Evolutionary conservation across 2,797 vertebrate species (phyloP), one percentile per base, ranked within the genome.

Genomic region (Anguilla marmorata): DNA sequence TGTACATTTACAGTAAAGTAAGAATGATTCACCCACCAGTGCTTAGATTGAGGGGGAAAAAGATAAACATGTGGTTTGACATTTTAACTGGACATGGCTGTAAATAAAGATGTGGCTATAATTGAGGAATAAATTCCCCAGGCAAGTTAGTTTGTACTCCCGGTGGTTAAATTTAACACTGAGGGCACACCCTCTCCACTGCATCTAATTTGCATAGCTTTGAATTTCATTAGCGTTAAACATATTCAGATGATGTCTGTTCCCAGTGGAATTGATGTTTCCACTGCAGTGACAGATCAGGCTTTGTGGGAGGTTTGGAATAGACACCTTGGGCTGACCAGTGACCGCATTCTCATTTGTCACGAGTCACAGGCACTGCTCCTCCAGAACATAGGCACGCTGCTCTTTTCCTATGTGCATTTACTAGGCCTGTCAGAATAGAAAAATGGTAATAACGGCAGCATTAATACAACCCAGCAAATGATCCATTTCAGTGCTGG

Each of bases 141-240:
- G n/a, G 79, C 33, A 33, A 74, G 76, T 89, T 54, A 60, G 74
- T 27, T 45, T 66, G 74, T 88, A 74, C 87, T 58, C 54, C 86
- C 79, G 76, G 85, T 24, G 11, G n/a, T 79, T 85, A 66, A 52
- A 30, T 66, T 30, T 69, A 82, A 86, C 63, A 37, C 87, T 41
- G 24, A 74, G 48, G 66, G 52, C 69, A 83, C 74, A 85, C 54
- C 27, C 79, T 33, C 37, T 66, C 79, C 52, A 74, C 63, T 14
- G n/a, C 74, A 88, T 86, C 37, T 80, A 66, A 89, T 90, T 90
- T 89, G 82, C 88, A 85, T 86, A 45, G 54, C 88, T 86, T 88
- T 87, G 41, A 89, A 74, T 92, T 66, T 88, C 74, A 90, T 86
- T 89, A 27, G 5, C 82, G 63, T 76, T 48, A 87, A 86, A 88